A percentile compares a stretch with the other conserved stretches of the same genome.
phyloP scores from a whole-genome alignment of 2,113 vertebrate genomes.

The Zosterops borbonicus region DNA sequence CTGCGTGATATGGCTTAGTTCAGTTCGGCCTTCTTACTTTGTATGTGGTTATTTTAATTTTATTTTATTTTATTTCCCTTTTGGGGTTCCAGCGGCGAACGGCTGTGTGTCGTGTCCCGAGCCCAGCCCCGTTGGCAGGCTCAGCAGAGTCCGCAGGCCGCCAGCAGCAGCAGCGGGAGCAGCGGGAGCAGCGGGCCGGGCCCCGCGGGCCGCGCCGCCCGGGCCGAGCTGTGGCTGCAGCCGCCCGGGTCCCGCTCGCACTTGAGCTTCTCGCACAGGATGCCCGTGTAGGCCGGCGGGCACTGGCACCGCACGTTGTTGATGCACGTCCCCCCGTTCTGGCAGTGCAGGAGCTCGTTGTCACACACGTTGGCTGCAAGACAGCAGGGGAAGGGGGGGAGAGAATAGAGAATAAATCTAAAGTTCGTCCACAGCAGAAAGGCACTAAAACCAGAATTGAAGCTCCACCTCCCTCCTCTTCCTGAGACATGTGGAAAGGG shows the following conservation, averaged over 20 bases:
- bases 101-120: neutral
- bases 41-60: neutral
- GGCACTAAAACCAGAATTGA: neutral
- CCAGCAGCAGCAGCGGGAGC: neutral
- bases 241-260: slow-evolving; percentile 84
- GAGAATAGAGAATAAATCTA: slow-evolving; percentile 36
- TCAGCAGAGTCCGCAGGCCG: slow-evolving; percentile 53
- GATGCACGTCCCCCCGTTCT: slow-evolving; percentile 92
- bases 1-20: slow-evolving; percentile 90
- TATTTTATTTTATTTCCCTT: neutral
- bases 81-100: neutral
- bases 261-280: slow-evolving; percentile 88
- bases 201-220: neutral
- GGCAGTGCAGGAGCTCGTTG: slow-evolving; percentile 93
- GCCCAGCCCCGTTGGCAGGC: too few species aligned
- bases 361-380: slow-evolving; percentile 92
- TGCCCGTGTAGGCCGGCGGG: slow-evolving; percentile 81
- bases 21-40: slow-evolving; percentile 72
- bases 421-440: neutral
- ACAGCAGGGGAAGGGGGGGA: neutral
- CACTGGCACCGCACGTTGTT: slow-evolving; percentile 91
- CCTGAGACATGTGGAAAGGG: neutral
- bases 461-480: neutral
- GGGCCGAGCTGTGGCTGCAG: slow-evolving; percentile 76
- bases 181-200: slow-evolving; percentile 51